Evolutionary conservation across 2,113 vertebrate genomes (phyloP), one percentile per base, ranked within the genome.

Genomic region (Platysternon megacephalum): DNA sequence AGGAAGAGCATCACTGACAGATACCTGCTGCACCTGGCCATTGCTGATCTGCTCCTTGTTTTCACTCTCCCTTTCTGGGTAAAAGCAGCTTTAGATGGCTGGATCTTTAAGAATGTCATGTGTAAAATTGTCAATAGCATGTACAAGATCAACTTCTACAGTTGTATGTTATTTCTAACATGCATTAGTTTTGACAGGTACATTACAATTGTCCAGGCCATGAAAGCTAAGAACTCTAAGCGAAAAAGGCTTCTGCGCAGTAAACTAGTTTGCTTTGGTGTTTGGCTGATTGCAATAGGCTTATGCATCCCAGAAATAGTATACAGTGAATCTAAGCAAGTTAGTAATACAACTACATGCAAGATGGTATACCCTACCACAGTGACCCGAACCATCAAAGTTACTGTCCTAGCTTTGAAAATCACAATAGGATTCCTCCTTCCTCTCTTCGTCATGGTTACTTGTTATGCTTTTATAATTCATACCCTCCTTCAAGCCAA

Each of bases 131-230:
- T 99, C 55, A 98, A 98, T 1, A 98, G 98, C 21, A 86, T 98
- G 93, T 99, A 99, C 91, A 99, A 99, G 97, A 98, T 99, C 97
- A 99, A 99, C 96, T 99, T 99, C 96, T 99, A 99, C 52, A 97
- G 99, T 96, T 98, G 98, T 86, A 98, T 98, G 98, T 95, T 99
- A 48, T 97, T 99, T 65, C 98, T 99, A 84, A 99, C 98, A 29
- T 99, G 99, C 96, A 99, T 99, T 88, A 99, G 99, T 1, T 98
- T 99, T 86, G 99, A 99, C 97, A 98, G 99, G 82, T 99, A 99
- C 95, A 97, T 99, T 10, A 98, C 98, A 9, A 98, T 99, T 1
- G 99, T 98, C 4, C 98, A 97, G 84, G 99, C 98, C 5, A 98
- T 65, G 49, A 98, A 98, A 85, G 98, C 98, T 1, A 99, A 98